Evolutionary conservation across 1,140 invertebrate genomes (phyloP).

Genomic region (Drosophila saltans): DNA sequence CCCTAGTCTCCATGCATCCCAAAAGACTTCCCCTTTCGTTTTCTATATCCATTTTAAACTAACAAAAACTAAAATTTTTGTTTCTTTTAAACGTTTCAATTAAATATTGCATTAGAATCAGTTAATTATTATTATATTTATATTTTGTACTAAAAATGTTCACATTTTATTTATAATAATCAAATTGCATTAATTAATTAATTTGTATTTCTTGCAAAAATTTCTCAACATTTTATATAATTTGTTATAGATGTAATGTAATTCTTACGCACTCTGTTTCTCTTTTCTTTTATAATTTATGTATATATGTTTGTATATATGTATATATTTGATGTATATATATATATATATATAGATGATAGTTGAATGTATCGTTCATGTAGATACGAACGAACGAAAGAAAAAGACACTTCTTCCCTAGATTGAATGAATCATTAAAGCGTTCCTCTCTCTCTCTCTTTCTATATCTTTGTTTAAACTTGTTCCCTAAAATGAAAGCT

Average conservation of each 20-base stretch:
- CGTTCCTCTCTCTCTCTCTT: background rate
- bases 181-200: slow-evolving; percentile 12
- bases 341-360: slow-evolving; percentile 35
- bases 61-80: background rate
- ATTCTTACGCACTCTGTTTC: background rate
- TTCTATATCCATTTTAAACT: background rate
- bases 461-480: too few relatives aligned
- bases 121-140: slow-evolving; percentile 25
- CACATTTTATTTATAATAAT: slow-evolving; percentile 39
- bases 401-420: slow-evolving; percentile 4
- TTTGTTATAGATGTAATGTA: background rate
- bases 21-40: background rate
- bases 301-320: slow-evolving; percentile 39
- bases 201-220: slow-evolving; percentile 11
- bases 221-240: slow-evolving; percentile 8
- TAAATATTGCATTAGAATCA: slow-evolving; percentile 14
- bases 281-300: background rate
- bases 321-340: slow-evolving; percentile 23
- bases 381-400: background rate
- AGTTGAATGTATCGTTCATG: background rate
- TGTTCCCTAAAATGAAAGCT: too few relatives aligned
- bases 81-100: background rate
- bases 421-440: background rate
- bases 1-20: too few relatives aligned
- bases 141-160: slow-evolving; percentile 41